A percentile compares a stretch with the other conserved stretches of the same genome.
These are phyloP conservation scores for Trachops cirrhosus DNA, from an alignment of 2,797 vertebrate species.

Conservation along the genomic window DNA sequence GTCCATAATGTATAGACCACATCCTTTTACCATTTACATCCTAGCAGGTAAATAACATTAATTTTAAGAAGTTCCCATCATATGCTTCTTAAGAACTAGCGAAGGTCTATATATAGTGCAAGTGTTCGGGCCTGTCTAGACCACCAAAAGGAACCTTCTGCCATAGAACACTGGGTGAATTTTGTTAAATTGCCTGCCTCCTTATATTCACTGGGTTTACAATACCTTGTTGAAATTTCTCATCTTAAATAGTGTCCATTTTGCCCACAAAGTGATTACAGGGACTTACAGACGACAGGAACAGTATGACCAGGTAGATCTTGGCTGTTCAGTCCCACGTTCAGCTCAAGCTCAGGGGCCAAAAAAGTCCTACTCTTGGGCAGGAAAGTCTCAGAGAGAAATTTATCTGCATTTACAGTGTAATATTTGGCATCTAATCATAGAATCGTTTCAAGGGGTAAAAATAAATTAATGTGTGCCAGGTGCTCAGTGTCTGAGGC, in stretches of 20 bases:
- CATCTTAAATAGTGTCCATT: background rate
- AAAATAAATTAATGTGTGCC: background rate
- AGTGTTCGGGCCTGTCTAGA: conserved; percentile 64
- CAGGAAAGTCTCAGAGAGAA: background rate
- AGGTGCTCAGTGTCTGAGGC: background rate
- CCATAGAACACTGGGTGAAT: conserved; percentile 5
- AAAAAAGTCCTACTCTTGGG: background rate
- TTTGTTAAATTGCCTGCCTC: background rate
- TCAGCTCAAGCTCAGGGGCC: background rate
- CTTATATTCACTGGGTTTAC: background rate
- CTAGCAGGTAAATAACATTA: conserved; percentile 78
- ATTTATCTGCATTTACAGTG: background rate
- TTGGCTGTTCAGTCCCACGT: background rate
- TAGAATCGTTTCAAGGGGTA: background rate
- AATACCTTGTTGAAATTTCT: background rate
- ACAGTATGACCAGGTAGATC: background rate
- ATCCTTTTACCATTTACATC: conserved; percentile 78
- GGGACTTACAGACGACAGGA: background rate
- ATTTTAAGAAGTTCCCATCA: conserved; percentile 79
- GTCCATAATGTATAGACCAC: conserved; percentile 77
- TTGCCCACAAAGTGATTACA: background rate
- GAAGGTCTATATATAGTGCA: conserved; percentile 71
- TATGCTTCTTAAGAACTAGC: conserved; percentile 71
- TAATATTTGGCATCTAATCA: background rate
- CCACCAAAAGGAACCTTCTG: conserved; percentile 60